Percentiles rank a stretch among this genome's conserved stretches.
Evolutionary conservation across 2,113 vertebrate species (phyloP).

Genomic region (Theristicus caerulescens): DNA sequence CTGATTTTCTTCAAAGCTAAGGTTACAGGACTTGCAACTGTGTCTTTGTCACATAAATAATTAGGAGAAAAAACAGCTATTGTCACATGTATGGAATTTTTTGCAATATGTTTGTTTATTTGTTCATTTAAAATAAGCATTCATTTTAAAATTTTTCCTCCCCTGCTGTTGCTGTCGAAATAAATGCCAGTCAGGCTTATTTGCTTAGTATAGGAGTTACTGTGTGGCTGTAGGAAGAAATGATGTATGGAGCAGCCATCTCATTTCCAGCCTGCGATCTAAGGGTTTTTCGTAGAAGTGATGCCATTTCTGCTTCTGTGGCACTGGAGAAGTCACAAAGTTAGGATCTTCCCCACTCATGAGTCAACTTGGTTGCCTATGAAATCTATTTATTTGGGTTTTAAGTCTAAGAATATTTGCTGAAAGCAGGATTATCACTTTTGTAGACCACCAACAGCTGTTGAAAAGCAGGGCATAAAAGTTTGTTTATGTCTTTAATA

Average conservation of each 20-base stretch:
- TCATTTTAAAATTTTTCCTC: neutral
- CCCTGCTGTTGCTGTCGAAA: neutral
- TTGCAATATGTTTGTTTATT: neutral
- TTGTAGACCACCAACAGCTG: conserved; percentile 83
- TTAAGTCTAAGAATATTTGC: conserved; percentile 67
- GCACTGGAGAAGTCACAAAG: neutral
- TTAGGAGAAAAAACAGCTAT: neutral
- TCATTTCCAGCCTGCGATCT: neutral
- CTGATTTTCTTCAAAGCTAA: conserved; percentile 65
- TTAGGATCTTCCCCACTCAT: neutral
- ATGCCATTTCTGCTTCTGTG: neutral
- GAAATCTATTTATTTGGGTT: conserved; percentile 60
- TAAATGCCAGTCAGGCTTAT: neutral
- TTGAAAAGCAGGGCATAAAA: conserved; percentile 82
- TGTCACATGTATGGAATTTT: neutral
- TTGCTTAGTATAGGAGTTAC: neutral
- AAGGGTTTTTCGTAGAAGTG: neutral
- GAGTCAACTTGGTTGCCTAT: conserved; percentile 23
- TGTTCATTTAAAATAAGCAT: neutral
- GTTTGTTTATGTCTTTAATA: conserved; percentile 89
- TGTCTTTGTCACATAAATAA: conserved; percentile 8
- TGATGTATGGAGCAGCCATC: neutral
- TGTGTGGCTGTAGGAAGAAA: neutral
- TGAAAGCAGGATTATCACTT: conserved; percentile 82
- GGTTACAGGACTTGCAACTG: conserved; percentile 7